Percentiles rank a stretch among this genome's conserved stretches.
These are phyloP conservation scores for Torymus texanus DNA, from an alignment of 2,888 invertebrate genomes.

Conservation along the genomic window DNA sequence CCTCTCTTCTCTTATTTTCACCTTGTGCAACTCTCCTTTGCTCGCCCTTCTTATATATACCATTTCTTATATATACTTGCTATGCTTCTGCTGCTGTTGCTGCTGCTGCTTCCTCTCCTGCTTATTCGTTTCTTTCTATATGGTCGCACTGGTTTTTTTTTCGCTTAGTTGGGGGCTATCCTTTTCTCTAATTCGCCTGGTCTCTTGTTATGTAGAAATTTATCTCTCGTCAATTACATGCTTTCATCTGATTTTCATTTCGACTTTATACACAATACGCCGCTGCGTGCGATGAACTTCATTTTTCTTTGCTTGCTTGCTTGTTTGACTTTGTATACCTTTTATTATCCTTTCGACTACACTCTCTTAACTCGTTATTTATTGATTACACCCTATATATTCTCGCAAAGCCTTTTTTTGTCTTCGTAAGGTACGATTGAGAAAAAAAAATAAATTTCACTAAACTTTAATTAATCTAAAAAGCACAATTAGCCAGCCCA, in stretches of 20 bases:
- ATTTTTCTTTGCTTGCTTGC: slow-evolving; percentile 15
- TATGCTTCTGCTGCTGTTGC: not conserved
- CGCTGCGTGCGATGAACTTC: not conserved
- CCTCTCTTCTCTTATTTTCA: slow-evolving; percentile 51
- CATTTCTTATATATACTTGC: not conserved
- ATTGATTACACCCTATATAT: too few relatives aligned
- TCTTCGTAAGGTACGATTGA: too few relatives aligned
- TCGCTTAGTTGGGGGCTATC: slow-evolving; percentile 1
- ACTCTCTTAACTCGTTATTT: too few relatives aligned
- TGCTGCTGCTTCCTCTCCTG: slow-evolving; percentile 1
- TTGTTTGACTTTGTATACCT: not conserved
- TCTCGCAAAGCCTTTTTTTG: too few relatives aligned
- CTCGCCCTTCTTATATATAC: slow-evolving; percentile 45
- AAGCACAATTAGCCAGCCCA: too few relatives aligned
- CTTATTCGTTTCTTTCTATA: slow-evolving; percentile 49
- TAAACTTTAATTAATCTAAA: too few relatives aligned
- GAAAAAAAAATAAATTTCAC: too few relatives aligned
- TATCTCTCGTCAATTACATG: slow-evolving; percentile 39
- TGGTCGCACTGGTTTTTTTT: slow-evolving; percentile 40
- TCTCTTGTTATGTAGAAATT: slow-evolving; percentile 59
- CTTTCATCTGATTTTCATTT: slow-evolving; percentile 62
- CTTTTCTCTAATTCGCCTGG: slow-evolving; percentile 48
- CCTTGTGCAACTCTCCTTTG: slow-evolving; percentile 29
- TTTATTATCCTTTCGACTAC: not conserved
- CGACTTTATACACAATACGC: slow-evolving; percentile 56